Conservation (phyloP, 2,888 invertebrate species). For the Ptychoptera contaminata region DNA sequence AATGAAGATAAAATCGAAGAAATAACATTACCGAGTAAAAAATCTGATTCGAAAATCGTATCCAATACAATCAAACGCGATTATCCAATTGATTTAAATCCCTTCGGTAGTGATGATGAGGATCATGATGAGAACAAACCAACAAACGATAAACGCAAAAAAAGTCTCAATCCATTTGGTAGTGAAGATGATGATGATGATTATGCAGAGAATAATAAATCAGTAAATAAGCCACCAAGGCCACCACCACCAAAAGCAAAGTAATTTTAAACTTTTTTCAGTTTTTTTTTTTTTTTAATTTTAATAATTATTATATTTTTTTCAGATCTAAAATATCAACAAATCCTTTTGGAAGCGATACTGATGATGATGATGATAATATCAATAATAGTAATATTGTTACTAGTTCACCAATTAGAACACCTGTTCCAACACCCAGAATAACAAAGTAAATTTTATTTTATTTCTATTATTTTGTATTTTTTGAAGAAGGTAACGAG, state of each 20-base stretch:
- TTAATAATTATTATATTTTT: conserved; percentile 2
- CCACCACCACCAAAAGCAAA: conserved; percentile 27
- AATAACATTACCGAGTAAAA: not conserved
- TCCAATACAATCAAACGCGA: not conserved
- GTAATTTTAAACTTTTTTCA: not conserved
- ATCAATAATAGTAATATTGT: conserved; percentile 30
- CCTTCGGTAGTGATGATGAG: conserved; percentile 59
- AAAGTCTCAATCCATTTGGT: conserved; percentile 46
- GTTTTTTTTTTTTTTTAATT: not conserved
- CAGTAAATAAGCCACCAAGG: conserved; percentile 21
- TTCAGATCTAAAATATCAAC: conserved; percentile 30
- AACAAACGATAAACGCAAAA: conserved; percentile 11
- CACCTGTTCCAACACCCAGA: conserved; percentile 26
- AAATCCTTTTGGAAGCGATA: conserved; percentile 65
- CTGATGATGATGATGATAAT: conserved; percentile 38
- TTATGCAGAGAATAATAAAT: conserved; percentile 11
- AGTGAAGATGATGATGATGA: conserved; percentile 44
- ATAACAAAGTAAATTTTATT: conserved; percentile 16
- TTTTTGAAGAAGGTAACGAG: too few species aligned
- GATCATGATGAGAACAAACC: conserved; percentile 30
- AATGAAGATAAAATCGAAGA: too few species aligned
- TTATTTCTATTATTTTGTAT: not conserved
- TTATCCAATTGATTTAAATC: conserved; percentile 72
- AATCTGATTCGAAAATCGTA: not conserved
- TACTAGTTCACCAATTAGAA: conserved; percentile 16